Conservation (phyloP, 2,113 vertebrate genomes). For the Notechis scutatus region DNA sequence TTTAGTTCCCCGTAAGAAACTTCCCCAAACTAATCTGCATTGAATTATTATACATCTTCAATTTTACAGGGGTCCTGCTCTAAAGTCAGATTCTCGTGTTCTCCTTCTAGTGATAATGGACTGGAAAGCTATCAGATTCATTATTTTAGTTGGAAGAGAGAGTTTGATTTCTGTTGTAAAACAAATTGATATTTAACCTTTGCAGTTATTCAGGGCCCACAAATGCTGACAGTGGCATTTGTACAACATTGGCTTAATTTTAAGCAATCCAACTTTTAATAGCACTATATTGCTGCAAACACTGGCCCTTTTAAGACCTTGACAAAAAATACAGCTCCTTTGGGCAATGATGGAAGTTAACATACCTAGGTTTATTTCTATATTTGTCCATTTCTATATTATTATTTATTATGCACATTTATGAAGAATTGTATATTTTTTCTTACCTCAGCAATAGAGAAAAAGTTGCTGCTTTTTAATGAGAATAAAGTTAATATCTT, state of each 20-base stretch:
- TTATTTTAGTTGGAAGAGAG: constrained; percentile 38
- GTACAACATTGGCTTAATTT: constrained; percentile 56
- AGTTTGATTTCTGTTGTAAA: constrained; percentile 59
- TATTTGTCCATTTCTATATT: neutral
- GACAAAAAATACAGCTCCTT: constrained; percentile 30
- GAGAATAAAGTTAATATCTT: neutral
- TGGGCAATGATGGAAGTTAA: constrained; percentile 15
- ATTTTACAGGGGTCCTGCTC: constrained; percentile 15
- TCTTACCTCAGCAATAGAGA: neutral
- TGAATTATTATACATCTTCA: constrained; percentile 7
- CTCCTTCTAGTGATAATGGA: constrained; percentile 33
- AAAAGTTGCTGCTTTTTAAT: neutral
- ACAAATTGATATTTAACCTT: constrained; percentile 67
- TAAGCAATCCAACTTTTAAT: constrained; percentile 53
- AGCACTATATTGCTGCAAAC: constrained; percentile 53
- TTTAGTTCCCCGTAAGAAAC: neutral
- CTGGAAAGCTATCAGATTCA: constrained; percentile 39
- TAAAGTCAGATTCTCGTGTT: constrained; percentile 41
- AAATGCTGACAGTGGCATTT: constrained; percentile 58
- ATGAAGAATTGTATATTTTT: neutral
- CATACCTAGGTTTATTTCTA: neutral
- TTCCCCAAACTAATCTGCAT: constrained; percentile 22
- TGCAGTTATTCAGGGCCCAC: constrained; percentile 57
- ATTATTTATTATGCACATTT: neutral
- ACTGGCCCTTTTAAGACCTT: constrained; percentile 56